phyloP scores from a whole-genome alignment of 2,797 vertebrate species.

The Catharus ustulatus region DNA sequence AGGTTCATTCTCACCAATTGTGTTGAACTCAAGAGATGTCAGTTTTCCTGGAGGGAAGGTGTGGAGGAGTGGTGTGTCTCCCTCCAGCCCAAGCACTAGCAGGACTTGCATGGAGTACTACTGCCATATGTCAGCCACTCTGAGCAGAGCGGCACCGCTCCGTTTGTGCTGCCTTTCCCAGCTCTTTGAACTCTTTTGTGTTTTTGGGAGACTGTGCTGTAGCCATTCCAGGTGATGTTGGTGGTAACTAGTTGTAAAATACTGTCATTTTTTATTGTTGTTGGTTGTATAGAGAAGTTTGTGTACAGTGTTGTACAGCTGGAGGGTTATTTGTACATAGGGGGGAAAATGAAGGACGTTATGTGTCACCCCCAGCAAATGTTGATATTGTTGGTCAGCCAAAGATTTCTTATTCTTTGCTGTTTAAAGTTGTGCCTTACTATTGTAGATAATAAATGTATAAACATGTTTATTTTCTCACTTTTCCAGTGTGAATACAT shows the following conservation, averaged over 20 bases:
- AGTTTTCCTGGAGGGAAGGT: background rate
- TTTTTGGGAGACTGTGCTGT: conserved; percentile 36
- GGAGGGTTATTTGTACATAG: conserved; percentile 56
- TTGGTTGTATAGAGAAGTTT: conserved; percentile 49
- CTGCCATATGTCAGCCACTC: background rate
- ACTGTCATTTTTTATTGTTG: conserved; percentile 8
- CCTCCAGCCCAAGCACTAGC: background rate
- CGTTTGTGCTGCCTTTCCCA: background rate
- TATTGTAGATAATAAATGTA: conserved; percentile 82
- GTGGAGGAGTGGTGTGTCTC: background rate
- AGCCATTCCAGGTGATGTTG: conserved; percentile 29
- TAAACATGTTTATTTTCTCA: conserved; percentile 58
- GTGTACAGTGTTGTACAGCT: conserved; percentile 54
- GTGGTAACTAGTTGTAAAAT: conserved; percentile 53
- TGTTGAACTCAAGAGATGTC: background rate
- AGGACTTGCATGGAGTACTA: background rate
- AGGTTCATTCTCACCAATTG: background rate
- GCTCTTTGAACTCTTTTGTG: background rate
- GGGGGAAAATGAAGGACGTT: background rate
- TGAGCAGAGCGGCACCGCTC: background rate
- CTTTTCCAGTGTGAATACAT: conserved; percentile 27
- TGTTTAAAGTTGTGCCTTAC: conserved; percentile 83
- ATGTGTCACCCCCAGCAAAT: conserved; percentile 41
- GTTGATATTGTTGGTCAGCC: conserved; percentile 68
- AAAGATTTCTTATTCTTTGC: conserved; percentile 79